Evolutionary conservation across 2,888 invertebrate genomes (phyloP).

Genomic region (Trachelus troglodyta): DNA sequence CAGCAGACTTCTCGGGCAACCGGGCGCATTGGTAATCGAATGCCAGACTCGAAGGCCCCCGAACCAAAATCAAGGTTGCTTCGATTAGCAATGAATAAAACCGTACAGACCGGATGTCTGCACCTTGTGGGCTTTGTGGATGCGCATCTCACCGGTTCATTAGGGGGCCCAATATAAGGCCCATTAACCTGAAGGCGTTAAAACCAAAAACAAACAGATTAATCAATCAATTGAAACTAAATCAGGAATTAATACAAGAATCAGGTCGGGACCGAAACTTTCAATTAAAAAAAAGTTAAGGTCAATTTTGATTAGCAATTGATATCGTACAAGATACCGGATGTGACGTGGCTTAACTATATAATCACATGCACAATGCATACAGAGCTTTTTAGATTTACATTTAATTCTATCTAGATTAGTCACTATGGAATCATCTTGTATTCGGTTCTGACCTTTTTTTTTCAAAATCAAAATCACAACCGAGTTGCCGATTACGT

Average conservation of each 20-base stretch:
- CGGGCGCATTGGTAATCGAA: slow-evolving; percentile 21
- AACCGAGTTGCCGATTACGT: slow-evolving; percentile 27
- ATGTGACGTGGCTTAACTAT: background rate
- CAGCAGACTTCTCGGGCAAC: slow-evolving; percentile 14
- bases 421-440: background rate
- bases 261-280: background rate
- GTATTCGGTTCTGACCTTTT: background rate
- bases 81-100: slow-evolving; percentile 23
- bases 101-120: slow-evolving; percentile 8
- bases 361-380: background rate
- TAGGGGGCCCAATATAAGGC: background rate
- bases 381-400: background rate
- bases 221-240: background rate
- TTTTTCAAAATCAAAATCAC: background rate
- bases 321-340: background rate
- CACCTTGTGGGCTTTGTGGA: background rate
- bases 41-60: slow-evolving; percentile 37
- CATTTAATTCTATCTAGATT: background rate
- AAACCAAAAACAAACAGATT: background rate
- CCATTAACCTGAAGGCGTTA: background rate
- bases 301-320: background rate
- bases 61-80: slow-evolving; percentile 43
- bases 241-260: background rate
- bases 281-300: background rate
- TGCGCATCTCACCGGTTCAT: background rate